Evolutionary conservation across 2,113 vertebrate genomes (phyloP).

Genomic region (cattle (Bos taurus)): DNA sequence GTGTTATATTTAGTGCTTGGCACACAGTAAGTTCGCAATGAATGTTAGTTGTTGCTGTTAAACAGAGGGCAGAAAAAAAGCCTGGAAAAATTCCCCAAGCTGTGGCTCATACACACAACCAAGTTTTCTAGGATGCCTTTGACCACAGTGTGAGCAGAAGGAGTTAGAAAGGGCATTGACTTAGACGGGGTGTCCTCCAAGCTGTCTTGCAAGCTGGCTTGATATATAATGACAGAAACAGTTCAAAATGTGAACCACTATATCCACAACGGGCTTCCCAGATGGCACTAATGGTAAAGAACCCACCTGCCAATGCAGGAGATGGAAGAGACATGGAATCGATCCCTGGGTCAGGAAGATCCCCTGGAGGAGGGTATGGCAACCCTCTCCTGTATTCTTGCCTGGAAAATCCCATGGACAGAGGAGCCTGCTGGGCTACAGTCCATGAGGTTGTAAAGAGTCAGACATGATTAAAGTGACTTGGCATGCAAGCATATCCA

Average conservation of each 20-base stretch:
- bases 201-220: background rate
- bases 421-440: background rate
- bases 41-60: background rate
- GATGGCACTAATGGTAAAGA: background rate
- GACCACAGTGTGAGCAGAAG: background rate
- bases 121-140: constrained; percentile 10
- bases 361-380: background rate
- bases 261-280: background rate
- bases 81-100: background rate
- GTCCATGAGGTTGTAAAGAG: background rate
- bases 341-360: background rate
- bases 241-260: background rate
- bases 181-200: background rate
- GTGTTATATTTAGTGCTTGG: background rate
- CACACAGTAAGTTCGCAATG: background rate
- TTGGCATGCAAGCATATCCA: background rate
- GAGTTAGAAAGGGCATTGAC: background rate
- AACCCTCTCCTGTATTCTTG: background rate
- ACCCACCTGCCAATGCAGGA: background rate
- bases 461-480: background rate
- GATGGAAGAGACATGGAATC: background rate
- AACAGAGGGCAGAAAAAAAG: background rate
- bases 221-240: background rate
- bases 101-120: background rate
- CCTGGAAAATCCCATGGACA: background rate